phyloP scores from a whole-genome alignment of 2,797 vertebrate genomes.

The Tauraco hartlaubi region DNA sequence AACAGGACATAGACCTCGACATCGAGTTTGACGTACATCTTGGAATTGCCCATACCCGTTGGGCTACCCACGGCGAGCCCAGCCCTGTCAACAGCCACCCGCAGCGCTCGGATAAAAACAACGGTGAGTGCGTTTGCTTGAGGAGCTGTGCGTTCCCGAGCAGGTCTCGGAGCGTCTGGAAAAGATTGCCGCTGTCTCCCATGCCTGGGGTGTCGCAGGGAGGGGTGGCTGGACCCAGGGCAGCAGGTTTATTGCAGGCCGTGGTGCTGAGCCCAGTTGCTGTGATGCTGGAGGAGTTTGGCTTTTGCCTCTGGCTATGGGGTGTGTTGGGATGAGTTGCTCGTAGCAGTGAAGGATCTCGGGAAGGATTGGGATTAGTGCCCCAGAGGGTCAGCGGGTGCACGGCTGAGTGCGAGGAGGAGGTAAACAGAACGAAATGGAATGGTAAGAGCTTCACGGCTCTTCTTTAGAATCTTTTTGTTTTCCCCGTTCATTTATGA shows the following conservation, averaged over 20 bases:
- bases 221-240: background rate
- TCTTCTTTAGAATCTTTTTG: background rate
- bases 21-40: constrained; percentile 96
- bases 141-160: too few species aligned
- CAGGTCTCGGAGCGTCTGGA: too few species aligned
- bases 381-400: background rate
- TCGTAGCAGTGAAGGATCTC: background rate
- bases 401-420: background rate
- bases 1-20: constrained; percentile 93
- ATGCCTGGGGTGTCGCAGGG: rapidly evolving
- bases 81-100: constrained; percentile 96
- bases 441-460: rapidly evolving
- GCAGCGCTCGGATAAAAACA: constrained; percentile 95
- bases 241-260: rapidly evolving
- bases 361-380: background rate
- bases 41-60: constrained; percentile 97
- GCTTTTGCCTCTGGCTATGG: rapidly evolving
- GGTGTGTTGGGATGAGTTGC: too few species aligned
- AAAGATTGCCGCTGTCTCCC: rapidly evolving
- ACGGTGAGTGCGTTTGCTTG: constrained; percentile 81
- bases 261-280: rapidly evolving
- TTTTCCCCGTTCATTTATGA: background rate
- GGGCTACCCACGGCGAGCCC: constrained; percentile 96
- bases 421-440: background rate
- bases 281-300: background rate